A percentile compares a stretch with the other conserved stretches of the same genome.
phyloP scores from a whole-genome alignment of 92 coral and sea anemone genomes.

The Phenganax marumi region DNA sequence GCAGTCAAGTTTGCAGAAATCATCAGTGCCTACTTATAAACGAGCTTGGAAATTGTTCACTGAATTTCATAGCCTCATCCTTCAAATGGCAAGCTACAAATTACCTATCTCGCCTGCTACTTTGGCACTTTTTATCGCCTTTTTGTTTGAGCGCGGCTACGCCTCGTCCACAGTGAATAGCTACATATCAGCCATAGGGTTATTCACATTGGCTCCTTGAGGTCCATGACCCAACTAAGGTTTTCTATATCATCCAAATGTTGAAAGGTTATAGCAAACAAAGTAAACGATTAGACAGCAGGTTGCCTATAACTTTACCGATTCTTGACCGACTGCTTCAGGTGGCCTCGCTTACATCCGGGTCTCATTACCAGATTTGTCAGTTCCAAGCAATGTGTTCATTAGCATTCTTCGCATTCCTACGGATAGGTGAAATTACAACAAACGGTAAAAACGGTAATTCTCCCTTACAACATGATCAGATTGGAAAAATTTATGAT shows the following conservation, averaged over 20 bases:
- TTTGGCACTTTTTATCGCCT: no score
- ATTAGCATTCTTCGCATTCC: no score
- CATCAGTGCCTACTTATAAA: constrained; percentile 49
- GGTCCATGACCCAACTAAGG: constrained; percentile 39
- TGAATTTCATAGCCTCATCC: no score
- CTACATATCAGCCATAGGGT: constrained; percentile 27
- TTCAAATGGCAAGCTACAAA: no score
- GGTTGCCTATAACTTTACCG: constrained; percentile 14
- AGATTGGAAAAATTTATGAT: no score
- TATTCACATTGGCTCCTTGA: constrained; percentile 27
- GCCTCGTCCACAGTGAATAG: constrained; percentile 7
- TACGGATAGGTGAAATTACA: constrained; percentile 66
- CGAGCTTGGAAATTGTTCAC: constrained; percentile 4
- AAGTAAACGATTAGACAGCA: constrained; percentile 45
- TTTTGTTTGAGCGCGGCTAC: no score
- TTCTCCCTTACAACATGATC: background rate
- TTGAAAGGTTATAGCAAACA: constrained; percentile 44
- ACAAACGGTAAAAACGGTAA: constrained; percentile 25
- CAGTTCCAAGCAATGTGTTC: constrained; percentile 49
- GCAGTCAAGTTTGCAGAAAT: constrained; percentile 30
- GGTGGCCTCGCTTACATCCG: no score
- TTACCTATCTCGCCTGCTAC: no score
- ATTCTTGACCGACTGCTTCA: no score
- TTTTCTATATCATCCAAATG: no score
- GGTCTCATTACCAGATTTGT: constrained; percentile 34